Conservation (phyloP, 2,888 invertebrate species). For the Quadroppia sp. region DNA sequence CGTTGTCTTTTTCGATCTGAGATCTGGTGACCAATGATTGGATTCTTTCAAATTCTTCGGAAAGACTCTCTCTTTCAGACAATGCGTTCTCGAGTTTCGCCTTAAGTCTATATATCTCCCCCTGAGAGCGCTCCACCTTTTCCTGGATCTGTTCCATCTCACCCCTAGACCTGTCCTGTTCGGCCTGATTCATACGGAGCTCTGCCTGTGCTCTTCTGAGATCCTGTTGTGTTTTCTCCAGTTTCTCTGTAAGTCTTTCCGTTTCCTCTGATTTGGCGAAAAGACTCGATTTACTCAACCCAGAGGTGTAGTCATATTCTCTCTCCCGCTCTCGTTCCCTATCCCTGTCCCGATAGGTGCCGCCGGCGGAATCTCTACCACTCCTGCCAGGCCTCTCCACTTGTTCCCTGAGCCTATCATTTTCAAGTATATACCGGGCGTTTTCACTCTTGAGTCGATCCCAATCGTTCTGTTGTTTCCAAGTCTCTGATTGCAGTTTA, state of each 20-base stretch:
- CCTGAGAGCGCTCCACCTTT: slow-evolving; percentile 88
- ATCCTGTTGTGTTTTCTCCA: slow-evolving; percentile 78
- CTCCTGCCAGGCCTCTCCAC: slow-evolving; percentile 58
- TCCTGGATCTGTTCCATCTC: slow-evolving; percentile 75
- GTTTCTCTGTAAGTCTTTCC: slow-evolving; percentile 67
- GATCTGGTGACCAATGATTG: slow-evolving; percentile 76
- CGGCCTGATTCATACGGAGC: slow-evolving; percentile 82
- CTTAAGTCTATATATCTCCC: slow-evolving; percentile 87
- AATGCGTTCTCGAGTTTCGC: slow-evolving; percentile 91
- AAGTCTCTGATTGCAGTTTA: slow-evolving; percentile 82
- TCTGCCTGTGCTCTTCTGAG: slow-evolving; percentile 82
- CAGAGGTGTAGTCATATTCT: slow-evolving; percentile 54
- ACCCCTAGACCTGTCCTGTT: slow-evolving; percentile 66
- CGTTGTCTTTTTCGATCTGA: slow-evolving; percentile 82
- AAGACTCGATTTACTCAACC: slow-evolving; percentile 60
- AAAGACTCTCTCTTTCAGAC: slow-evolving; percentile 85
- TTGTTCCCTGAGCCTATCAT: slow-evolving; percentile 70
- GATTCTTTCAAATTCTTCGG: slow-evolving; percentile 83
- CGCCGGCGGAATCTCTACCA: slow-evolving; percentile 31
- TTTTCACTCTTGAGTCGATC: slow-evolving; percentile 75
- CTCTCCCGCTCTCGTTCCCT: slow-evolving; percentile 36
- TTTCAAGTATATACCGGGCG: slow-evolving; percentile 61
- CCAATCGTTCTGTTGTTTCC: slow-evolving; percentile 83
- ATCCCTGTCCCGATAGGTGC: slow-evolving; percentile 36
- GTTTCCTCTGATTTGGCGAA: slow-evolving; percentile 56